Percentiles rank a stretch among this genome's conserved stretches.
Evolutionary conservation across 1,140 invertebrate genomes (phyloP).

Genomic region (Lanistes nyassanus): DNA sequence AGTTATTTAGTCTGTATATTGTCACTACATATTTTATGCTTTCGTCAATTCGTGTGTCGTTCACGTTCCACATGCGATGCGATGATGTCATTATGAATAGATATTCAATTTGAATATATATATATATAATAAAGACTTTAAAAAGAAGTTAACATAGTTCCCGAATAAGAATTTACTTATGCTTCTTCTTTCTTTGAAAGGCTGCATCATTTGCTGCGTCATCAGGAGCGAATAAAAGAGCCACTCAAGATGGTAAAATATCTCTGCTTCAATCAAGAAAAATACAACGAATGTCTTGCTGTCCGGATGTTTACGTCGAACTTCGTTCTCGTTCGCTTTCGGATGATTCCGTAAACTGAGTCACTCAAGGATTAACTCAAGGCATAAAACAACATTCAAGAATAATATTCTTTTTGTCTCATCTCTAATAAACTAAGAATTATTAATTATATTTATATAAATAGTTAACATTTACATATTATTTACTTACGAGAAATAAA

Average conservation of each 20-base stretch:
- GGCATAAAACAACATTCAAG: no score
- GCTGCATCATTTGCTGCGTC: slow-evolving; percentile 12
- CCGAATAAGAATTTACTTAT: slow-evolving; percentile 8
- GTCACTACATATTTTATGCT: no score
- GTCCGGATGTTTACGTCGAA: neutral
- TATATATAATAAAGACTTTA: neutral
- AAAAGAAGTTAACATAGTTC: neutral
- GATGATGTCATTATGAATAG: neutral
- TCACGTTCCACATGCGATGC: no score
- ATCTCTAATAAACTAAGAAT: neutral
- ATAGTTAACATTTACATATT: neutral
- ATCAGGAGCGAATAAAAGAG: neutral
- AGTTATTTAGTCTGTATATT: no score
- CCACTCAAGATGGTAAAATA: neutral
- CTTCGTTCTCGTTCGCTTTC: neutral
- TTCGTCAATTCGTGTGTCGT: no score
- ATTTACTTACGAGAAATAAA: no score
- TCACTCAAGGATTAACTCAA: no score
- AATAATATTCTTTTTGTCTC: no score
- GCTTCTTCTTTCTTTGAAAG: slow-evolving; percentile 27
- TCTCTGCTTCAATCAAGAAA: neutral
- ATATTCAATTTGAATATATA: neutral
- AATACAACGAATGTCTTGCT: neutral
- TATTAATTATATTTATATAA: neutral
- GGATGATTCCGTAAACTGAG: neutral